A percentile compares a stretch with the other conserved stretches of the same genome.
Conservation (phyloP, 2,797 vertebrate species). For the Eutrigla gurnardus region DNA sequence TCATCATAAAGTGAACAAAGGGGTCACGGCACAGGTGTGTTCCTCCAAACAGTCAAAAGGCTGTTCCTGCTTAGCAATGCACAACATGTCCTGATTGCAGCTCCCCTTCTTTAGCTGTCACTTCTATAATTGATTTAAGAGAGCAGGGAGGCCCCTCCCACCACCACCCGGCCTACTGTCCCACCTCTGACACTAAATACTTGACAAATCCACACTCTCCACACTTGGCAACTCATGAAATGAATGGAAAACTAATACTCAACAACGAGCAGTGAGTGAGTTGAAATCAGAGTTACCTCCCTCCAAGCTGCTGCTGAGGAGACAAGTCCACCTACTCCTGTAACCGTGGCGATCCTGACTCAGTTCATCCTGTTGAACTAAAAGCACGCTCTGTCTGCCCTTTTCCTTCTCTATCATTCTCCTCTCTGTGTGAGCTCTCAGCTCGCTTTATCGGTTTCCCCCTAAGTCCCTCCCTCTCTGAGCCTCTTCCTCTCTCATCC, state of each 20-base stretch:
- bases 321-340: conserved; percentile 24
- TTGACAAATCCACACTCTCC: not conserved
- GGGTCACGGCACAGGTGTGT: not conserved
- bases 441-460: conserved; percentile 23
- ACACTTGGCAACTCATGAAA: not conserved
- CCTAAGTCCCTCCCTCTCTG: conserved; percentile 43
- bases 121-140: conserved; percentile 57
- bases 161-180: conserved; percentile 9
- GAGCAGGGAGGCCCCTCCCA: not conserved
- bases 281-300: conserved; percentile 53
- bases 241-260: not conserved
- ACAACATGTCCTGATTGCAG: conserved; percentile 47
- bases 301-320: conserved; percentile 19
- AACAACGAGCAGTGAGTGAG: conserved; percentile 24
- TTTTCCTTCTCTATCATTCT: conserved; percentile 8
- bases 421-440: conserved; percentile 32
- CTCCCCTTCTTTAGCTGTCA: conserved; percentile 47
- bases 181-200: conserved; percentile 12
- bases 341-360: conserved; percentile 9
- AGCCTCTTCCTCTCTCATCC: conserved; percentile 7
- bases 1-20: conserved; percentile 2
- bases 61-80: conserved; percentile 38
- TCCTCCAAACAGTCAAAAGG: not conserved
- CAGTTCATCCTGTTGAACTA: conserved; percentile 42
- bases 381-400: conserved; percentile 22